Evolutionary conservation across 2,113 vertebrate species (phyloP), one percentile per base, ranked within the genome.

Genomic region (Notarius quadriscutis): DNA sequence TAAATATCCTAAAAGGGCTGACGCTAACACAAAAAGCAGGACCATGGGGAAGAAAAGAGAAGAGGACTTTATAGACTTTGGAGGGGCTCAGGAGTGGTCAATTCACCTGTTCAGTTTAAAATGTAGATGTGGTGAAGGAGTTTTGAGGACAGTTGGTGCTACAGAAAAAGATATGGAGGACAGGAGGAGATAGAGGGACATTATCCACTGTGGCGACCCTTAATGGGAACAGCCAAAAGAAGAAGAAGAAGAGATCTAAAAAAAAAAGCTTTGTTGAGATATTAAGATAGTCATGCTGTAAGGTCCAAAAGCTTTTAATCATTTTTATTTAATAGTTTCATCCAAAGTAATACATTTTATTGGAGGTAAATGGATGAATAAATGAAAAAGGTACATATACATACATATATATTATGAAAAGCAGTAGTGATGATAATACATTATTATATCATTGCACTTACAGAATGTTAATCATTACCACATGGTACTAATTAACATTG

Each of bases 1-100:
- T 80, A 81, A 89, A 78, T 75, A 84, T 72, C 65, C 57, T 80
- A 74, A 80, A 80, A 62, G 55, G 82, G 25, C 62, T 34, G 30
- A 86, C 62, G 51, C 27, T 4, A 74, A 48, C 12, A 87, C 48
- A 84, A 74, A 67, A 83, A 53, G 41, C 71, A 79, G 18, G 74
- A 51, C 88, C 27, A 9, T 67, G 15, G 74, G 75, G 72, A 71
- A 50, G 55, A 81, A 41, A 87, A 62, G 57, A 17, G 51, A 25
- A 87, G 15, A 79, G 55, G 34, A 20, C 69, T 60, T 51, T 78
- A 20, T 4, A 78, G 81, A 71, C 34, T 17, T 67, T 57, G 17
- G 50, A 77, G 7, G 10, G 67, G 27, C 7, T 78, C 30, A 57
- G 69, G 50, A 34, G 48, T 25, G 20, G 60, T 57, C 78, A 53